These are phyloP conservation scores for Graptemys geographica DNA, from an alignment of 2,797 vertebrate genomes.

Conservation along the genomic window DNA sequence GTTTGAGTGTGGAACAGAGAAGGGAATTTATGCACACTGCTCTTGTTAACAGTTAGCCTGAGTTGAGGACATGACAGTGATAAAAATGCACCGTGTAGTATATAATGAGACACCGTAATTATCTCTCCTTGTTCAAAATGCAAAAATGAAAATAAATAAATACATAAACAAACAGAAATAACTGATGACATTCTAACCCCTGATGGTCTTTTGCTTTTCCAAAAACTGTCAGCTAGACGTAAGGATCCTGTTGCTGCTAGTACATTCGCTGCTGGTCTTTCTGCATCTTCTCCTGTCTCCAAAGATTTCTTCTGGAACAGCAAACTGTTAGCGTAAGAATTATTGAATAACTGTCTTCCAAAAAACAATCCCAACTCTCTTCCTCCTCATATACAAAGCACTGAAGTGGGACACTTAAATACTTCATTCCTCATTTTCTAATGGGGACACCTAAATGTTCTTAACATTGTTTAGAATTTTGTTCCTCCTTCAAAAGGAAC, in stretches of 20 bases:
- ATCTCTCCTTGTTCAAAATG: not conserved
- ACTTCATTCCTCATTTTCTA: not conserved
- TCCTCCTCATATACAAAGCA: conserved; percentile 43
- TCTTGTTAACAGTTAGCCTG: conserved; percentile 53
- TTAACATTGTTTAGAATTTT: conserved; percentile 23
- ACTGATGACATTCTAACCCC: conserved; percentile 44
- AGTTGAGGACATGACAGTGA: not conserved
- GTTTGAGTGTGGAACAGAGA: conserved; percentile 21
- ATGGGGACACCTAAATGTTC: not conserved
- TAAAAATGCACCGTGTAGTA: not conserved
- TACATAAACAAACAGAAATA: conserved; percentile 45
- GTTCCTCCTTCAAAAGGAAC: conserved; percentile 20
- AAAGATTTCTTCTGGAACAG: conserved; percentile 60
- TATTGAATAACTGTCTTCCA: conserved; percentile 63
- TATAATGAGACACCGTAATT: fast-evolving
- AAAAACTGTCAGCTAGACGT: conserved; percentile 40
- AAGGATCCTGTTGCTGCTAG: conserved; percentile 43
- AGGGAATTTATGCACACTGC: conserved; percentile 31
- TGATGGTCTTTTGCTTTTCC: conserved; percentile 28
- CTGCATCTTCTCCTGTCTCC: conserved; percentile 43
- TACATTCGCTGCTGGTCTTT: conserved; percentile 39
- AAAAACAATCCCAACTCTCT: conserved; percentile 55
- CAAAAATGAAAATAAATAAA: conserved; percentile 53
- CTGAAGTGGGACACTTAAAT: not conserved
- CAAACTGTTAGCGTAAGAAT: conserved; percentile 43